These are phyloP conservation scores for Tor tambroides DNA, from an alignment of 2,113 vertebrate genomes.

Conservation along the genomic window DNA sequence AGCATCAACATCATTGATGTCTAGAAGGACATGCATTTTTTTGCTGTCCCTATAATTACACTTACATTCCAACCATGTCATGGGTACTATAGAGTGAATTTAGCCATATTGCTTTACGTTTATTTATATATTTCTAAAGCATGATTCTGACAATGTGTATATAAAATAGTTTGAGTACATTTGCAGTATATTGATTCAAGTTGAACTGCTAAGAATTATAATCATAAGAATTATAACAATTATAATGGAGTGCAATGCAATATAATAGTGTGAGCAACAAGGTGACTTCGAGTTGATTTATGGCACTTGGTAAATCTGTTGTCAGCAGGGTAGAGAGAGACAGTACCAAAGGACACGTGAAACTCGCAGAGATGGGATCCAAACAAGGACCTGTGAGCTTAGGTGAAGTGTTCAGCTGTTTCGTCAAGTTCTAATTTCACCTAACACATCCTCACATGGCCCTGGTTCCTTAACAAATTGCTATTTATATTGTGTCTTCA, in stretches of 20 bases:
- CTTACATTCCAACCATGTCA: not conserved
- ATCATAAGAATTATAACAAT: not conserved
- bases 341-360: conserved; percentile 58
- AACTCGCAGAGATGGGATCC: conserved; percentile 52
- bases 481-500: conserved; percentile 65
- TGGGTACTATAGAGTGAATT: not conserved
- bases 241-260: not conserved
- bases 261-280: not conserved
- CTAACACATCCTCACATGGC: conserved; percentile 70
- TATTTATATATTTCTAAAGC: not conserved
- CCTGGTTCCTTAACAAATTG: conserved; percentile 54
- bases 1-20: not conserved
- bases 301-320: conserved; percentile 21
- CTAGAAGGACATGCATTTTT: conserved; percentile 29
- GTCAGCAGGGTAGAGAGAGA: conserved; percentile 47
- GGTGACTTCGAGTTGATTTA: conserved; percentile 17
- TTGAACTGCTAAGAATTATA: not conserved
- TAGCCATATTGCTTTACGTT: not conserved
- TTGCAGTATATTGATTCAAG: not conserved
- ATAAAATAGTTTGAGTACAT: not conserved
- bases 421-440: conserved; percentile 70
- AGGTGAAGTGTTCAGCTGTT: conserved; percentile 72
- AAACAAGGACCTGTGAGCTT: conserved; percentile 66
- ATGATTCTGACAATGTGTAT: not conserved
- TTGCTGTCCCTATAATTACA: not conserved